These are phyloP conservation scores for Abrostola triplasia DNA, from an alignment of 2,888 invertebrate genomes.

Conservation along the genomic window DNA sequence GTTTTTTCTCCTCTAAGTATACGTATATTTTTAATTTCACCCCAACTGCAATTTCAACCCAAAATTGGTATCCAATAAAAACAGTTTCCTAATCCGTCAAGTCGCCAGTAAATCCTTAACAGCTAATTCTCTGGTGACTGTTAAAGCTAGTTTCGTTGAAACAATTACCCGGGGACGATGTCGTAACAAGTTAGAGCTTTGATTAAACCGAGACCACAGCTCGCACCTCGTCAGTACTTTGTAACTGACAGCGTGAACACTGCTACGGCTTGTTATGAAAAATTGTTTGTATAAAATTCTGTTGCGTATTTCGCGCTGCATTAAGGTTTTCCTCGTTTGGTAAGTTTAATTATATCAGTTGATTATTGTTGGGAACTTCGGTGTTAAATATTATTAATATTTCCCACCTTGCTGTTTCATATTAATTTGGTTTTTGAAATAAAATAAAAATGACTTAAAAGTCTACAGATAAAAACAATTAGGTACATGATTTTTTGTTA, in stretches of 20 bases:
- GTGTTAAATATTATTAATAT: too few relatives aligned
- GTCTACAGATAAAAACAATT: too few relatives aligned
- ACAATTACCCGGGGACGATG: slow-evolving; percentile 71
- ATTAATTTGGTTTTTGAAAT: too few relatives aligned
- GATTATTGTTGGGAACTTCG: not conserved
- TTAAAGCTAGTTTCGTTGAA: slow-evolving; percentile 62
- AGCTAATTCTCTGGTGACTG: slow-evolving; percentile 59
- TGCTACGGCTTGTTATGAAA: slow-evolving; percentile 48
- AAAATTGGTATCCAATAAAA: slow-evolving; percentile 29
- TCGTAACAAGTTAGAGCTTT: slow-evolving; percentile 72
- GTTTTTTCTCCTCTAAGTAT: not conserved
- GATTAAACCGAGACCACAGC: slow-evolving; percentile 74
- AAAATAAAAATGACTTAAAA: too few relatives aligned
- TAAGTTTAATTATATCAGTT: not conserved
- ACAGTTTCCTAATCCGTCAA: slow-evolving; percentile 36
- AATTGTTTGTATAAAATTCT: slow-evolving; percentile 47
- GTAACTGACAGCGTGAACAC: slow-evolving; percentile 58
- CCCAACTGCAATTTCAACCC: not conserved
- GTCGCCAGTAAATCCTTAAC: slow-evolving; percentile 54
- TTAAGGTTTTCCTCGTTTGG: not conserved
- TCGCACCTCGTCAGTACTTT: slow-evolving; percentile 65
- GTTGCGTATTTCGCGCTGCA: slow-evolving; percentile 7
- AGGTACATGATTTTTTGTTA: too few relatives aligned
- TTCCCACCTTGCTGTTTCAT: too few relatives aligned
- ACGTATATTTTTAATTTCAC: not conserved